Percentiles rank a stretch among this genome's conserved stretches.
phyloP scores from a whole-genome alignment of 1,140 invertebrate genomes.

The Glossosoma conforme region DNA sequence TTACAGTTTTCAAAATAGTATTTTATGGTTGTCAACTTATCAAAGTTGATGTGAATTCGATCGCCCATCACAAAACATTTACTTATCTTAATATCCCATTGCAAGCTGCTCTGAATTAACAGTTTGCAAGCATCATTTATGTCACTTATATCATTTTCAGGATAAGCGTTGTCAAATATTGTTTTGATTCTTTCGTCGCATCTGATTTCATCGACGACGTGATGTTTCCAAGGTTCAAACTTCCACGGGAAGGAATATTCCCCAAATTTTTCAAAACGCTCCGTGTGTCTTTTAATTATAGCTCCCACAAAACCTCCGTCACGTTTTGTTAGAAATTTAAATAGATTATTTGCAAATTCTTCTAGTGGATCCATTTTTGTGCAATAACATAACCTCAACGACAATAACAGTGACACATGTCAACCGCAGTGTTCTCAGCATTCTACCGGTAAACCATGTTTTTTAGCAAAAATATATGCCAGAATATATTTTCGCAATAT shows the following conservation, averaged over 20 bases:
- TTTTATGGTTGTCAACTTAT: constrained; percentile 18
- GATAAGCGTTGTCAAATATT: constrained; percentile 7
- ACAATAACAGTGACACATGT: no score
- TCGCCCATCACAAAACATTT: constrained; percentile 9
- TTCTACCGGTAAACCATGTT: no score
- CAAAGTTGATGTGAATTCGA: constrained; percentile 22
- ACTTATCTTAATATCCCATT: constrained; percentile 11
- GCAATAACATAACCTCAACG: no score
- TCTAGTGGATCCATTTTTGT: constrained; percentile 10
- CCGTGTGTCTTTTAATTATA: constrained; percentile 23
- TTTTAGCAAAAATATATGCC: no score
- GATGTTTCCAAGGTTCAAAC: constrained; percentile 20
- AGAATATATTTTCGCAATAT: no score
- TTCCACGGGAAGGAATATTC: constrained; percentile 23
- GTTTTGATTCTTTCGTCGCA: constrained; percentile 1
- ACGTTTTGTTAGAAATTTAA: constrained; percentile 4
- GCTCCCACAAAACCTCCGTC: background rate
- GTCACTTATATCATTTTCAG: background rate
- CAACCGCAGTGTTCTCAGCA: no score
- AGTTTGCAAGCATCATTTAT: constrained; percentile 8
- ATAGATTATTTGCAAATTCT: constrained; percentile 5
- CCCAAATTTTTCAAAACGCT: constrained; percentile 14
- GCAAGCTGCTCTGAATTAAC: constrained; percentile 1
- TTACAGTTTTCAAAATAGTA: constrained; percentile 14
- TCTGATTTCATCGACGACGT: background rate